These are phyloP conservation scores for Leptopilina drosophilae DNA, from an alignment of 2,888 invertebrate species.

Conservation along the genomic window DNA sequence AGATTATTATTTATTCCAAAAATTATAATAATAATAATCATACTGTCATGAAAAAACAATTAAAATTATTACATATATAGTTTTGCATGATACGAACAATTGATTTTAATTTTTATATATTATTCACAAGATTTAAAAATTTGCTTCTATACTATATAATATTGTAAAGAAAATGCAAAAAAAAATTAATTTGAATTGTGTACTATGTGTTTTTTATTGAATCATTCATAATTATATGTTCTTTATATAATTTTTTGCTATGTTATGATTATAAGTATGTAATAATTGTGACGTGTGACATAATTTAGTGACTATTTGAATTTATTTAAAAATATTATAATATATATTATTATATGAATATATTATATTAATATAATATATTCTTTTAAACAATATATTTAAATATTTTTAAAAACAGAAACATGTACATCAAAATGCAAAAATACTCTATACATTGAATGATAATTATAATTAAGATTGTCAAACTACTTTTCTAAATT, in stretches of 20 bases:
- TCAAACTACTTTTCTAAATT: not conserved
- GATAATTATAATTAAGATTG: not conserved
- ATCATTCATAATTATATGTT: slow-evolving; percentile 6
- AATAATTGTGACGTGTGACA: too few relatives aligned
- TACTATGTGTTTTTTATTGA: not conserved
- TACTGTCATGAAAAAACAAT: slow-evolving; percentile 4
- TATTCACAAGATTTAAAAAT: too few relatives aligned
- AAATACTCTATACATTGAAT: not conserved
- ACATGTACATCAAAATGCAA: not conserved
- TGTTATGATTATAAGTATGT: not conserved
- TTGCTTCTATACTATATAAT: too few relatives aligned
- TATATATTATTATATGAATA: not conserved
- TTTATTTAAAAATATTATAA: not conserved
- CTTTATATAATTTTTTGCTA: not conserved
- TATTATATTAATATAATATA: not conserved
- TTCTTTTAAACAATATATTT: not conserved
- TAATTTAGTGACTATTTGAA: too few relatives aligned
- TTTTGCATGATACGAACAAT: not conserved
- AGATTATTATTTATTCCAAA: too few relatives aligned
- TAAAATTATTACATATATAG: not conserved
- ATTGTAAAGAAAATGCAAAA: too few relatives aligned
- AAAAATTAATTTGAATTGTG: too few relatives aligned
- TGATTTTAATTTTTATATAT: too few relatives aligned
- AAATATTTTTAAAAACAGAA: too few relatives aligned
- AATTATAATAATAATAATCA: not conserved